Conservation (phyloP, 2,113 vertebrate genomes). For the Saguinus imperator region DNA sequence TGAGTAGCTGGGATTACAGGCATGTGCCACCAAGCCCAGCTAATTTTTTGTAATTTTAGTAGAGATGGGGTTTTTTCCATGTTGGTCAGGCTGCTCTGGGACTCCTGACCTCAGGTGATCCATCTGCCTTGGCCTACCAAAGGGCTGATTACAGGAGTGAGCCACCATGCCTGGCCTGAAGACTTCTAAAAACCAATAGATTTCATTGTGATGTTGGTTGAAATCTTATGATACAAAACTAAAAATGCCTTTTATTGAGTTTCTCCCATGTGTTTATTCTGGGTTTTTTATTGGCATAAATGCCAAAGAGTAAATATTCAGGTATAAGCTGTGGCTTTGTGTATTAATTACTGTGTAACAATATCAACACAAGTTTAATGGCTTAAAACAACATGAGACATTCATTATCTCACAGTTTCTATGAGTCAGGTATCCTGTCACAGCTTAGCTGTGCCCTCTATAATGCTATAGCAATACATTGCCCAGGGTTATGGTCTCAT, state of each 20-base stretch:
- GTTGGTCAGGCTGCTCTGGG: too few species aligned
- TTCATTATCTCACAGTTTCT: neutral
- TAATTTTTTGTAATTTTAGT: too few species aligned
- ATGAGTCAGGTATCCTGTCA: neutral
- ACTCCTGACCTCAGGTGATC: too few species aligned
- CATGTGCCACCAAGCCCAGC: too few species aligned
- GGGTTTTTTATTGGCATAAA: neutral
- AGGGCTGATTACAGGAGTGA: too few species aligned
- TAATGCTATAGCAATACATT: neutral
- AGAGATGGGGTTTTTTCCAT: too few species aligned
- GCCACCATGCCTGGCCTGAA: neutral
- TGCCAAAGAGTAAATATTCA: neutral
- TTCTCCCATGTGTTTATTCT: neutral
- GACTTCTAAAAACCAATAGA: neutral
- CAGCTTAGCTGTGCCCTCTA: neutral
- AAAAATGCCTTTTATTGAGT: neutral
- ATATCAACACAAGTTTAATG: neutral
- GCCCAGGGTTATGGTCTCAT: neutral
- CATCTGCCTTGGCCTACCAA: too few species aligned
- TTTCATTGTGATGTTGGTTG: neutral
- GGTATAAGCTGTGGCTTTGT: fast-evolving
- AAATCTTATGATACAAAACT: neutral
- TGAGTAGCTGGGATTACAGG: too few species aligned
- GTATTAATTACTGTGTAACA: neutral
- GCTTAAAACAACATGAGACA: neutral